Conservation (phyloP, 2,113 vertebrate genomes). For the Butastur rufipennis region DNA sequence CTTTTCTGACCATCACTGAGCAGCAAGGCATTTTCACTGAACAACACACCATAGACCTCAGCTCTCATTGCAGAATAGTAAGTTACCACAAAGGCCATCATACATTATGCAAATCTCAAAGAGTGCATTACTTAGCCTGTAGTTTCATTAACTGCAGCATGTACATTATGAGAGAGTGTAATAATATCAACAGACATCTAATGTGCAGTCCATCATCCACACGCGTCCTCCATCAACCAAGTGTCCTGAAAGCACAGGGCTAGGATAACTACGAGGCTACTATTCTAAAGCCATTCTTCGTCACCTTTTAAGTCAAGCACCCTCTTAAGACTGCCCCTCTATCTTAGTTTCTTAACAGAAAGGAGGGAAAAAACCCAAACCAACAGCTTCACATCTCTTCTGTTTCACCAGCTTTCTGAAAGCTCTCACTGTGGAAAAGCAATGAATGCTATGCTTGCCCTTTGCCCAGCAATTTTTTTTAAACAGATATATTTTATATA, state of each 20-base stretch:
- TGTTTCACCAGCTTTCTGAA: not conserved
- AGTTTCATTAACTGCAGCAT: not conserved
- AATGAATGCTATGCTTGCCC: not conserved
- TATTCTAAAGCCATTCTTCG: not conserved
- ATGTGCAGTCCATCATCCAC: not conserved
- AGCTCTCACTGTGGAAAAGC: not conserved
- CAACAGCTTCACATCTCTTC: not conserved
- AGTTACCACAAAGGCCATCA: not conserved
- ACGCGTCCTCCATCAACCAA: not conserved
- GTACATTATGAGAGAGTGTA: not conserved
- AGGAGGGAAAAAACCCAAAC: not conserved
- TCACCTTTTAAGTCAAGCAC: not conserved
- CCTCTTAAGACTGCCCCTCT: not conserved
- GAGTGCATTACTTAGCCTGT: not conserved
- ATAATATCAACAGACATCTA: not conserved
- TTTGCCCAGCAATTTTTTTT: not conserved
- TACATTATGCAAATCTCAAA: not conserved
- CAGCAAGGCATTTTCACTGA: not conserved
- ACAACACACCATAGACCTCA: not conserved
- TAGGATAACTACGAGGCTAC: not conserved
- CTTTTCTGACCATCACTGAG: not conserved
- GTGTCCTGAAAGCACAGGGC: not conserved
- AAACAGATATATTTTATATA: not conserved
- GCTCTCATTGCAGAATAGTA: not conserved
- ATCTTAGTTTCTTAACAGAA: not conserved